A percentile compares a stretch with the other conserved stretches of the same genome.
Conservation (phyloP, 2,797 vertebrate species). For the Botia kubotai region DNA sequence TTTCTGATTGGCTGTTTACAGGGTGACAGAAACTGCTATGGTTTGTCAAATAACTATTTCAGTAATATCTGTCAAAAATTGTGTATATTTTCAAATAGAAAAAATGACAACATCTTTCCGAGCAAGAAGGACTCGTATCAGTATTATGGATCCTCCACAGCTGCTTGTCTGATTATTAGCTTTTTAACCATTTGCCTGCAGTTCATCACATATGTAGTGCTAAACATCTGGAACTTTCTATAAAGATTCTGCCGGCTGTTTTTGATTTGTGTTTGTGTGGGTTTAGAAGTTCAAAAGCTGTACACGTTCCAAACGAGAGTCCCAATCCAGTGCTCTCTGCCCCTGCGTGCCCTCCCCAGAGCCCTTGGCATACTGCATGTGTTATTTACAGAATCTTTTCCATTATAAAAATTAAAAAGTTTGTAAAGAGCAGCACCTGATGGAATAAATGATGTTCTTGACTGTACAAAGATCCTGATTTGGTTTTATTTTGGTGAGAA, state of each 20-base stretch:
- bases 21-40: not conserved
- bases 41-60: no score
- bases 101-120: not conserved
- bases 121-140: slow-evolving; percentile 12
- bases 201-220: not conserved
- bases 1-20: no score
- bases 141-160: not conserved
- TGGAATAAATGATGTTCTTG: slow-evolving; percentile 91
- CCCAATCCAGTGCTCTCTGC: slow-evolving; percentile 21
- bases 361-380: slow-evolving; percentile 87
- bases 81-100: not conserved
- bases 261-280: not conserved
- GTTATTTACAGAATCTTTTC: slow-evolving; percentile 91
- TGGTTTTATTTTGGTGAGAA: slow-evolving; percentile 54
- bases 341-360: slow-evolving; percentile 77
- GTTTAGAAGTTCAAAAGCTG: not conserved
- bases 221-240: not conserved
- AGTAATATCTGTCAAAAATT: no score
- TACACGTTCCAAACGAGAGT: not conserved
- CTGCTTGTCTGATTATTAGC: not conserved
- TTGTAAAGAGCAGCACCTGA: slow-evolving; percentile 87
- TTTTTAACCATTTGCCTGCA: not conserved
- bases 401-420: slow-evolving; percentile 84
- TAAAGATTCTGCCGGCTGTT: not conserved
- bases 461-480: slow-evolving; percentile 74